Evolutionary conservation across 2,888 invertebrate species (phyloP), one percentile per base, ranked within the genome.

Genomic region (Dastarcus helophoroides): DNA sequence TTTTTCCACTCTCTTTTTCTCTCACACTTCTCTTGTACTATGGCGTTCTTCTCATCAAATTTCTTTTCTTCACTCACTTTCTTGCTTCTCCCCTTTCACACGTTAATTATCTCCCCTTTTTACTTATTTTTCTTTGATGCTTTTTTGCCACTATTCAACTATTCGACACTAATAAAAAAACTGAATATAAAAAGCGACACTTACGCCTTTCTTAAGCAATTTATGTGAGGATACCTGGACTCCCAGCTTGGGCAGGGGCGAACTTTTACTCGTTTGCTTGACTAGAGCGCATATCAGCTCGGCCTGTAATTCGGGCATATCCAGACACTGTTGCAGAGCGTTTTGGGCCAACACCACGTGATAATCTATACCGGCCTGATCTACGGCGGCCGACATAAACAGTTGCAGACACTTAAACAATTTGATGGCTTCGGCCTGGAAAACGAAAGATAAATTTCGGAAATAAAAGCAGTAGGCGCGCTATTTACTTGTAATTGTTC

Each of bases 321-420:
- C 86, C 37, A 95, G 69, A 59, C 93, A 93, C 59, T 88, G 86
- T 55, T 88, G 85, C 33, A 97, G 70, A 16, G 94, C 89, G 62
- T 93, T 93, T 72, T 95, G 95, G 9, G 94, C 94, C 37, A 97
- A 69, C 36, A 89, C 89, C 51, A 97, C 93, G 65, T 97, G 95
- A 65, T 94, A 93, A 67, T 97, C 95, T 48, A 95, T 86, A 54
- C 91, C 89, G 31, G 91, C 85, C 53, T 88, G 86, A 64, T 94
- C 93, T 45, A 97, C 85, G 24, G 88, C 82, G 40, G 94, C 93
- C 3, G 90, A 91, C 76, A 89, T 90, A 67, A 95, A 97, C 42
- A 95, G 72, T 57, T 94, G 90, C 44, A 90, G 83, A 60, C 91
- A 89, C 88, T 93, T 93, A 57, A 93, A 94, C 39, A 94, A 66